Conservation (phyloP, 1,140 invertebrate genomes). For the Oscheius sp. region DNA sequence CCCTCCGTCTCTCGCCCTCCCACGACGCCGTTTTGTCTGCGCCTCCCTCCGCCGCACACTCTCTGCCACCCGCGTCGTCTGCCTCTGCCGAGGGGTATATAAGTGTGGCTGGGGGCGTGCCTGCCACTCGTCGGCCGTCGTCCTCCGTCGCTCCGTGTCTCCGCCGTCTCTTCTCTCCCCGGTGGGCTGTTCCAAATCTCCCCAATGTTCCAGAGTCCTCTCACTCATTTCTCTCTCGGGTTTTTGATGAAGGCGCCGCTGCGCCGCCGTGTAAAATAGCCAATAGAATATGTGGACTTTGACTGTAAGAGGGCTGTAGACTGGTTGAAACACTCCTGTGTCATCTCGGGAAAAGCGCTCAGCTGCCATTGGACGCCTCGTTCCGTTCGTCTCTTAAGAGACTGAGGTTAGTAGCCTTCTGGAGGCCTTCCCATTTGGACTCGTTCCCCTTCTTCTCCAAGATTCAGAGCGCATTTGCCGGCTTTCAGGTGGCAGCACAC, state of each 20-base stretch:
- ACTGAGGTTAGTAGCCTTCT: neutral
- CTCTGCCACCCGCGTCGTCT: neutral
- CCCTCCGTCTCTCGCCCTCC: too few species aligned
- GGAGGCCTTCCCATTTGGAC: neutral
- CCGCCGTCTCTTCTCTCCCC: neutral
- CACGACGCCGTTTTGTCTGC: too few species aligned
- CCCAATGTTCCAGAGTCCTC: neutral
- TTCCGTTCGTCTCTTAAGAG: neutral
- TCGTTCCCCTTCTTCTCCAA: neutral
- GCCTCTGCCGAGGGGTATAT: neutral
- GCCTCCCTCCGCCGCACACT: neutral
- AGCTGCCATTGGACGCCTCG: neutral
- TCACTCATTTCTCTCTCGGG: neutral
- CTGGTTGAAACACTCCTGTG: too few species aligned
- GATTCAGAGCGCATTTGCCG: neutral
- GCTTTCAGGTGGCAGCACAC: neutral
- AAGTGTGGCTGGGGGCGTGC: neutral
- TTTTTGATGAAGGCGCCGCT: neutral
- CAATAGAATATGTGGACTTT: neutral
- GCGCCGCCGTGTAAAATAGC: neutral
- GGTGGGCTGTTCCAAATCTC: neutral
- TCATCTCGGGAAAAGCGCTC: neutral
- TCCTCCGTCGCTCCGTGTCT: neutral
- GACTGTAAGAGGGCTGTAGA: too few species aligned
- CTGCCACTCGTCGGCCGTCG: neutral